A percentile compares a stretch with the other conserved stretches of the same genome.
Evolutionary conservation across 2,797 vertebrate genomes (phyloP).

Genomic region (Masticophis lateralis): DNA sequence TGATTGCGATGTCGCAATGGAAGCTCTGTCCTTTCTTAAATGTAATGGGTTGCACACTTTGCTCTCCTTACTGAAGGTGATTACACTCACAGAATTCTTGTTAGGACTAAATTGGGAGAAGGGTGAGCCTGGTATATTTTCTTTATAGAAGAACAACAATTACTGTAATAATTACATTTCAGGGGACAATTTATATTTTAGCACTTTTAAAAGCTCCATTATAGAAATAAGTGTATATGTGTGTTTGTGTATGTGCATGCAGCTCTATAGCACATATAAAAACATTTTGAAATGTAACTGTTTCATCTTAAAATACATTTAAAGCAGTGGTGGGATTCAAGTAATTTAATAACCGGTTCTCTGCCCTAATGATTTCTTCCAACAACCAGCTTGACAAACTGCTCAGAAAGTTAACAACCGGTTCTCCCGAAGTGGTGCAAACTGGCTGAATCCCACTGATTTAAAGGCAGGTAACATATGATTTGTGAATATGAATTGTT

Average conservation of each 20-base stretch:
- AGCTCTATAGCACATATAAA: not conserved
- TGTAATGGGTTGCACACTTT: not conserved
- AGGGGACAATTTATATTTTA: not conserved
- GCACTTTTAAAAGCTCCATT: not conserved
- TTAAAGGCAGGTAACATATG: not conserved
- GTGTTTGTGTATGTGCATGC: not conserved
- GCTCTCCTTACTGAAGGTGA: not conserved
- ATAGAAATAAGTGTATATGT: not conserved
- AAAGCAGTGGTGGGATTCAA: no score
- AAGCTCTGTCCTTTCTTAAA: not conserved
- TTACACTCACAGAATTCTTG: not conserved
- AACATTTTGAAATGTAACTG: not conserved
- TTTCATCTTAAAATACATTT: not conserved
- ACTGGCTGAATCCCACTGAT: no score
- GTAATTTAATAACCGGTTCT: no score
- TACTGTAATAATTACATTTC: not conserved
- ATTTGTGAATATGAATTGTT: not conserved
- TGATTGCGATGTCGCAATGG: not conserved
- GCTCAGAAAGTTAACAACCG: no score
- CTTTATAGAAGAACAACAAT: not conserved
- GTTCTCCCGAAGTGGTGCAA: no score
- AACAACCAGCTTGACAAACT: no score
- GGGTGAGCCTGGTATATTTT: not conserved
- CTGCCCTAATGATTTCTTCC: no score
- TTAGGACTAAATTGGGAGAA: not conserved